These are phyloP conservation scores for Spermophilus dauricus DNA, from an alignment of 2,113 vertebrate species.

Conservation along the genomic window DNA sequence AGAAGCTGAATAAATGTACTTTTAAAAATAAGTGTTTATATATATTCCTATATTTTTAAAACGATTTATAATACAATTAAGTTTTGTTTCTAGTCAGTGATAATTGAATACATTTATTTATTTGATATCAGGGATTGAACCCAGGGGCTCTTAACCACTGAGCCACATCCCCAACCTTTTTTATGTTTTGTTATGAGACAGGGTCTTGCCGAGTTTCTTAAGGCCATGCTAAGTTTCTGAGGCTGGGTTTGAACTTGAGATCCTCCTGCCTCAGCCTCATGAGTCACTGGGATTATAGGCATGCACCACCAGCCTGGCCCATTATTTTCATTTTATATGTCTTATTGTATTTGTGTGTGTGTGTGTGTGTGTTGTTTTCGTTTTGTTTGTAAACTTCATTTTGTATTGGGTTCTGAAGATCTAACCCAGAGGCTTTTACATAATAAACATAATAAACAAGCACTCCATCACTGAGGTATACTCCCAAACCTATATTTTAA, in stretches of 20 bases:
- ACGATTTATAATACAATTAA: background rate
- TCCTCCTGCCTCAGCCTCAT: too few relatives aligned
- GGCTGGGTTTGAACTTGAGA: too few relatives aligned
- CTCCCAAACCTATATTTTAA: background rate
- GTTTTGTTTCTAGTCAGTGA: background rate
- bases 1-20: background rate
- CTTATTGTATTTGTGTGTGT: background rate
- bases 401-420: background rate
- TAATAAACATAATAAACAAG: background rate
- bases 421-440: background rate
- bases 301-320: too few relatives aligned
- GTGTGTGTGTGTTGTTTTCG: background rate
- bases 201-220: too few relatives aligned
- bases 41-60: background rate
- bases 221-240: too few relatives aligned
- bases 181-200: too few relatives aligned
- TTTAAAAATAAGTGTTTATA: background rate
- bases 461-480: background rate
- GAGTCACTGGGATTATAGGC: too few relatives aligned
- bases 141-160: too few relatives aligned
- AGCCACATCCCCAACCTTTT: too few relatives aligned
- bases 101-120: background rate
- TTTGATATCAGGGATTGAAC: too few relatives aligned
- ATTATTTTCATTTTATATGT: constrained; percentile 14
- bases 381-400: background rate